phyloP scores from a whole-genome alignment of 1,140 invertebrate genomes.

The Diachasmimorpha longicaudata region DNA sequence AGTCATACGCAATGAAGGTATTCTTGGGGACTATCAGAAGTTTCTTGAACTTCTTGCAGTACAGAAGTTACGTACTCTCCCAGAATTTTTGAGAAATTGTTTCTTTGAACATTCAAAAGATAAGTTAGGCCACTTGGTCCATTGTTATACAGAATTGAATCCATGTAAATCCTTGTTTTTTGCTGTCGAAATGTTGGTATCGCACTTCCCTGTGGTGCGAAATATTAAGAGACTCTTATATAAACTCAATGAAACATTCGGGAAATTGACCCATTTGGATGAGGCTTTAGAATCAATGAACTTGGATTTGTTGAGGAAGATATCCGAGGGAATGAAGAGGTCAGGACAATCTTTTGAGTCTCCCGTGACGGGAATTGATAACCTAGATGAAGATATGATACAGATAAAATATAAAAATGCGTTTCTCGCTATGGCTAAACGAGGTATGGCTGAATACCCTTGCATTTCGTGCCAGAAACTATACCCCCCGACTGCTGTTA shows the following conservation, averaged over 20 bases:
- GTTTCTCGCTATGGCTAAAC: not conserved
- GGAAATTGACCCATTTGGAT: not conserved
- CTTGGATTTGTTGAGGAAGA: not conserved
- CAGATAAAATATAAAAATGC: not conserved
- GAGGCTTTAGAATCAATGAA: slow-evolving; percentile 2
- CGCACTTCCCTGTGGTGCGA: slow-evolving; percentile 17
- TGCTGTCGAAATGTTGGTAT: slow-evolving; percentile 8
- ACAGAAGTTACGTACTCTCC: not conserved
- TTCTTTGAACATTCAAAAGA: not conserved
- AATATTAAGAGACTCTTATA: slow-evolving; percentile 11
- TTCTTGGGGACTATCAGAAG: not conserved
- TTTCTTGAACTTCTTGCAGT: not conserved
- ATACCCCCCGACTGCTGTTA: not conserved
- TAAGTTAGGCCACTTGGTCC: not conserved
- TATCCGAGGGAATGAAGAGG: not conserved
- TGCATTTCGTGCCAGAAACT: not conserved
- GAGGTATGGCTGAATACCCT: not conserved
- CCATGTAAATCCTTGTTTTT: not conserved
- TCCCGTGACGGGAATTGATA: not conserved
- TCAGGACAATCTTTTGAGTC: not conserved
- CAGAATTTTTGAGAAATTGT: not conserved
- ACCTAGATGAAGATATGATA: not conserved
- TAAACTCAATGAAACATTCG: not conserved
- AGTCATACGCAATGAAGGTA: not conserved
- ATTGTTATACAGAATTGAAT: not conserved